These are phyloP conservation scores for Protosalanx chinensis DNA, from an alignment of 2,797 vertebrate genomes.

Conservation along the genomic window DNA sequence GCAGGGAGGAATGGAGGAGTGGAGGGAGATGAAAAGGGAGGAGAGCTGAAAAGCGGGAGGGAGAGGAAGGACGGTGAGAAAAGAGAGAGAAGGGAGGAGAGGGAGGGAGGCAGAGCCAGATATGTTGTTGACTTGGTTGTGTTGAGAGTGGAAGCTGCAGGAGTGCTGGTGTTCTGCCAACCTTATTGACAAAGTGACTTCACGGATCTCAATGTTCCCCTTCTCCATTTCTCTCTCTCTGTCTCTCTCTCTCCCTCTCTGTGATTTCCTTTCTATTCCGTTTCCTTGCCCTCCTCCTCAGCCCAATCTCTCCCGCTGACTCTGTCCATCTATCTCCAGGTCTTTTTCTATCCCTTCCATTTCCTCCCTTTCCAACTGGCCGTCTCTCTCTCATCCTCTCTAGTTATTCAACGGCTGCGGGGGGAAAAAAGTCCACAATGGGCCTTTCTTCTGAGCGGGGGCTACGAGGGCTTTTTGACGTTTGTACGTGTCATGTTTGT, in stretches of 20 bases:
- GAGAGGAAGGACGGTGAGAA: constrained; percentile 6
- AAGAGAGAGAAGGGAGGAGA: not conserved
- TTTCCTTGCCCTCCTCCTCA: not conserved
- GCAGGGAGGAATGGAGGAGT: not conserved
- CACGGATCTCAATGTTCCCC: constrained; percentile 32
- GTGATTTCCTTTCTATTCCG: not conserved
- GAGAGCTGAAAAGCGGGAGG: constrained; percentile 19
- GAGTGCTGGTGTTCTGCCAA: constrained; percentile 39
- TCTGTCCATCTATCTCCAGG: not conserved
- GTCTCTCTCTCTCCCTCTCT: constrained; percentile 3
- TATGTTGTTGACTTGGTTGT: constrained; percentile 20
- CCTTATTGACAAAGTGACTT: constrained; percentile 38
- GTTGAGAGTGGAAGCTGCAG: constrained; percentile 40
- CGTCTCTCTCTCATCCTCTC: not conserved
- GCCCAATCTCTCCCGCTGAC: not conserved
- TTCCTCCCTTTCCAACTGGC: constrained; percentile 1
- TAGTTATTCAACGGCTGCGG: constrained; percentile 9
- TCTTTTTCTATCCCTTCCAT: not conserved
- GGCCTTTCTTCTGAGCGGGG: constrained; percentile 34
- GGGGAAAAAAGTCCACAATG: constrained; percentile 29
- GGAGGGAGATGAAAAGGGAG: not conserved
- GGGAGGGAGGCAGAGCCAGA: constrained; percentile 19
- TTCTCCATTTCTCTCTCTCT: constrained; percentile 3
- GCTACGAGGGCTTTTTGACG: constrained; percentile 5
- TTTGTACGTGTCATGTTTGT: not conserved